phyloP scores from a whole-genome alignment of 2,113 vertebrate species.

The Tetrax tetrax region DNA sequence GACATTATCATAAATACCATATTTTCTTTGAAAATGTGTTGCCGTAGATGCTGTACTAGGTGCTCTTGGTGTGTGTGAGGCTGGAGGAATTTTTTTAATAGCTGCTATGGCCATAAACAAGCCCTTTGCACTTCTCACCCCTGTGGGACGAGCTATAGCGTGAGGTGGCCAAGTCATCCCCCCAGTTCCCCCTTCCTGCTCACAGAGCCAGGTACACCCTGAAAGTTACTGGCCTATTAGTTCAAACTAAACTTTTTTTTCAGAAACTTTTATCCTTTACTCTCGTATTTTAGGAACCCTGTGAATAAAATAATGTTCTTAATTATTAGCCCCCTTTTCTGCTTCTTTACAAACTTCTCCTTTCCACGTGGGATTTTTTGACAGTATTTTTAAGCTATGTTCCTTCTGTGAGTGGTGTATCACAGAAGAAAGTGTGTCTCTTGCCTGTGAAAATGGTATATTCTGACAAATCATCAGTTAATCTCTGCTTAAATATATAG shows the following conservation, averaged over 20 bases:
- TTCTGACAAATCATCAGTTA: not conserved
- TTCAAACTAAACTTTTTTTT: not conserved
- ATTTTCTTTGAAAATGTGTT: not conserved
- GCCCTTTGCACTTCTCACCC: not conserved
- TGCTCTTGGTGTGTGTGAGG: not conserved
- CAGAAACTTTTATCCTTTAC: not conserved
- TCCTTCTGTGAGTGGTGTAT: not conserved
- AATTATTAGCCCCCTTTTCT: not conserved
- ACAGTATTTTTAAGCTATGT: not conserved
- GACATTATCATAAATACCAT: not conserved
- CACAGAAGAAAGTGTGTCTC: not conserved
- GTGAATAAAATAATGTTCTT: not conserved
- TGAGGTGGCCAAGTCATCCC: not conserved
- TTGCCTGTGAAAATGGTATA: not conserved
- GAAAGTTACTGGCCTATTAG: not conserved
- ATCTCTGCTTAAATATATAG: not conserved
- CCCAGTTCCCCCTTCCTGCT: not conserved
- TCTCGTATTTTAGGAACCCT: not conserved
- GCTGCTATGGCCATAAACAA: fast-evolving
- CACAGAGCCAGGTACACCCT: not conserved
- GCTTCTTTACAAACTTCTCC: not conserved
- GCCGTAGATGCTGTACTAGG: not conserved
- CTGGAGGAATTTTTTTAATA: not conserved
- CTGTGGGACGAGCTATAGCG: not conserved
- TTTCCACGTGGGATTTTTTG: not conserved